Percentiles rank a stretch among this genome's conserved stretches.
These are phyloP conservation scores for Eupithecia centaureata DNA, from an alignment of 2,888 invertebrate species.

Conservation along the genomic window DNA sequence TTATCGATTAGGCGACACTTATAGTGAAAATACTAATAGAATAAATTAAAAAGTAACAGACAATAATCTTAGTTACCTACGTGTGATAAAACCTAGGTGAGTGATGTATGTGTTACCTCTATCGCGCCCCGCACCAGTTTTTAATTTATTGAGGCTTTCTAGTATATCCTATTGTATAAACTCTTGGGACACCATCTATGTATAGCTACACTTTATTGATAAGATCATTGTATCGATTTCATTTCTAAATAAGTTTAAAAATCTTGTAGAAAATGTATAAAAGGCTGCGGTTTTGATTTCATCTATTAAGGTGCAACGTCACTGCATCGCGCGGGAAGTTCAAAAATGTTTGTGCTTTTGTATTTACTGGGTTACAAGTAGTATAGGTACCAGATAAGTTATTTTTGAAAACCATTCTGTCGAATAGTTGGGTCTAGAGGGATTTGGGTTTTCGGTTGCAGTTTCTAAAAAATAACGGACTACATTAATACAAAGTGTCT, in stretches of 20 bases:
- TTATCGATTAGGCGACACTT: constrained; percentile 70
- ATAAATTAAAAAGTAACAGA: constrained; percentile 47
- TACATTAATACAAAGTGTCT: too few species aligned
- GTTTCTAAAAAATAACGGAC: too few species aligned
- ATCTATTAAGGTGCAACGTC: constrained; percentile 39
- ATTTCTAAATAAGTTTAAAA: constrained; percentile 43
- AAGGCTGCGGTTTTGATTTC: constrained; percentile 50
- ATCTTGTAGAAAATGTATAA: constrained; percentile 66
- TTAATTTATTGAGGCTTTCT: constrained; percentile 15
- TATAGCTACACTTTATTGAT: neutral
- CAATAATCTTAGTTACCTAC: constrained; percentile 52
- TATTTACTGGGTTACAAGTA: neutral
- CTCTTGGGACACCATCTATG: neutral
- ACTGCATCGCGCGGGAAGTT: constrained; percentile 19
- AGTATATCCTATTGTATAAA: constrained; percentile 17
- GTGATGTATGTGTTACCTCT: constrained; percentile 50
- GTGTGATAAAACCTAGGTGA: constrained; percentile 50
- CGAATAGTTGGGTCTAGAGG: too few species aligned
- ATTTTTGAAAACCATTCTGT: neutral
- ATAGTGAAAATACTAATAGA: constrained; percentile 58
- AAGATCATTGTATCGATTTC: neutral
- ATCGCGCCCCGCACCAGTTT: constrained; percentile 48
- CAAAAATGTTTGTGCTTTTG: neutral
- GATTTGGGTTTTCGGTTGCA: too few species aligned
- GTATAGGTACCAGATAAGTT: neutral